phyloP scores from a whole-genome alignment of 2,797 vertebrate genomes.

The Schizopygopsis pylzovi region DNA sequence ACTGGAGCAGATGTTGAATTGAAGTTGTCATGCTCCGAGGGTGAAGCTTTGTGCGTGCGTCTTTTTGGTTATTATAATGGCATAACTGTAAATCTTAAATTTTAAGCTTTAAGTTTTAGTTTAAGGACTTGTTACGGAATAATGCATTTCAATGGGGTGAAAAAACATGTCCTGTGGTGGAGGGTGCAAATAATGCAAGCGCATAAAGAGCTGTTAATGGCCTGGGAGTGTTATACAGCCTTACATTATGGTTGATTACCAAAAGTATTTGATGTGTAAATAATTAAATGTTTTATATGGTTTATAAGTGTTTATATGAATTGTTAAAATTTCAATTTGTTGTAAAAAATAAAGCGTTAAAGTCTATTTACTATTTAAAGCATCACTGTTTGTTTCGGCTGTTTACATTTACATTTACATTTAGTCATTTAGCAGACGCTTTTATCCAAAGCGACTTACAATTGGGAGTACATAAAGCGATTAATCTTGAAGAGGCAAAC shows the following conservation, averaged over 20 bases:
- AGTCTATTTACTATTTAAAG: constrained; percentile 41
- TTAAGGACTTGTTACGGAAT: constrained; percentile 17
- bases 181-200: constrained; percentile 5
- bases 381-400: background rate
- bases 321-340: constrained; percentile 50
- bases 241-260: background rate
- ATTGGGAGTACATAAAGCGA: too few relatives aligned
- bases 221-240: background rate
- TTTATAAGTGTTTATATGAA: constrained; percentile 32
- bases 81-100: constrained; percentile 37
- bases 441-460: too few relatives aligned
- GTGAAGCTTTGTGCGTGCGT: background rate
- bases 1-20: constrained; percentile 8
- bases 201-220: constrained; percentile 20
- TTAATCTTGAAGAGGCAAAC: too few relatives aligned
- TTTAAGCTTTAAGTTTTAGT: constrained; percentile 41
- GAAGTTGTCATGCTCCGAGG: background rate
- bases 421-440: too few relatives aligned
- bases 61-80: constrained; percentile 26
- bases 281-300: constrained; percentile 19
- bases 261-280: constrained; percentile 40
- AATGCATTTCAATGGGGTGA: background rate
- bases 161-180: background rate
- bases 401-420: too few relatives aligned
- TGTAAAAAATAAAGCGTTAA: constrained; percentile 63